Evolutionary conservation across 1,140 invertebrate species (phyloP).

Genomic region (Drosophila pandora): DNA sequence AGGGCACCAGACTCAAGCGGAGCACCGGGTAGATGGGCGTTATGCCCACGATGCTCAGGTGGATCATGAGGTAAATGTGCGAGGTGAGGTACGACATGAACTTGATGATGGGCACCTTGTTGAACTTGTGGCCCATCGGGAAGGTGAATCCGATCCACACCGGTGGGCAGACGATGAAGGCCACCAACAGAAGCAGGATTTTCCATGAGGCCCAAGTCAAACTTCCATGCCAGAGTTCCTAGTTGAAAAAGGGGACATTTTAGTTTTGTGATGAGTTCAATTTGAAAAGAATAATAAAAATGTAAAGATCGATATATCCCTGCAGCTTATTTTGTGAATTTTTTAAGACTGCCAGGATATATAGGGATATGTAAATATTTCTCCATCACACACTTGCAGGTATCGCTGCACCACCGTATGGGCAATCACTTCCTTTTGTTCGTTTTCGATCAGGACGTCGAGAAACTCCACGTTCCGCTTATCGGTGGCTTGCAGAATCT

Average conservation of each 20-base stretch:
- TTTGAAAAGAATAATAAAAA: no score
- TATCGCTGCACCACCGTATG: conserved; percentile 95
- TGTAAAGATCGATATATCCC: no score
- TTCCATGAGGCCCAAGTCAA: conserved; percentile 98
- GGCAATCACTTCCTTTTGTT: conserved; percentile 98
- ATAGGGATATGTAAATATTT: neutral
- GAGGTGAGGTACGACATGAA: conserved; percentile 99
- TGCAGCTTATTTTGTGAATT: no score
- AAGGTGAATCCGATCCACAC: conserved; percentile 98
- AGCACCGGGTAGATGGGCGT: conserved; percentile 94
- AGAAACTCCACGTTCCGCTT: conserved; percentile 96
- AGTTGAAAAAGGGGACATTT: neutral
- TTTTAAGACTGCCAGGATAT: neutral
- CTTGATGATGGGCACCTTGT: conserved; percentile 98
- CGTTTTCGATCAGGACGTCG: conserved; percentile 99
- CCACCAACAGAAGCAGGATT: conserved; percentile 95
- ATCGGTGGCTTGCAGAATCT: conserved; percentile 95
- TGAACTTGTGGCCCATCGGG: conserved; percentile 97
- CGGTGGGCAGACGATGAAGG: conserved; percentile 96
- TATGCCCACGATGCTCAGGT: conserved; percentile 95
- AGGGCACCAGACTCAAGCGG: conserved; percentile 89
- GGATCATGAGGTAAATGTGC: conserved; percentile 98
- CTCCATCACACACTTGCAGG: conserved; percentile 88
- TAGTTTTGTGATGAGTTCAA: no score
- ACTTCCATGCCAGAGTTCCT: conserved; percentile 98